phyloP scores from a whole-genome alignment of 2,797 vertebrate genomes.

The Sebastolobus altivelis region DNA sequence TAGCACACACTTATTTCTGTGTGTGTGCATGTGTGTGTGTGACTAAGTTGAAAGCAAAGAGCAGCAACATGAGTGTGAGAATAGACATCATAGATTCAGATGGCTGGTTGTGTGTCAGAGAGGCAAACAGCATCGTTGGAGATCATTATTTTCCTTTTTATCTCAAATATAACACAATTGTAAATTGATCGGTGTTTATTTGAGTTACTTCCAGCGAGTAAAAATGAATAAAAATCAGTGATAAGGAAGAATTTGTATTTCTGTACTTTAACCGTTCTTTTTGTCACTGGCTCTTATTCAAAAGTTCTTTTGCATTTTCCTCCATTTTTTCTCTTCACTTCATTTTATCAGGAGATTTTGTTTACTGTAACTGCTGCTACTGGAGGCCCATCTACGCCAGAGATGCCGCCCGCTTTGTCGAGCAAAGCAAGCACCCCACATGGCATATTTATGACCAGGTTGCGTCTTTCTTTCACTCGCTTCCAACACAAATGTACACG shows the following conservation, averaged over 20 bases:
- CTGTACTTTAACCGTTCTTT: neutral
- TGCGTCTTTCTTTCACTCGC: too few species aligned
- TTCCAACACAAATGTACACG: too few species aligned
- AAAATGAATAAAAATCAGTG: neutral
- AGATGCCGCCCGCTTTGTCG: too few species aligned
- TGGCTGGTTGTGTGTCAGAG: neutral
- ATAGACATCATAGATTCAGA: neutral
- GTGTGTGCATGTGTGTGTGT: neutral
- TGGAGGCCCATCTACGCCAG: too few species aligned
- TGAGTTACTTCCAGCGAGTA: too few species aligned
- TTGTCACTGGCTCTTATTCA: neutral
- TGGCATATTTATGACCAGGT: too few species aligned
- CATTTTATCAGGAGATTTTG: neutral
- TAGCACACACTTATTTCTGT: fast-evolving
- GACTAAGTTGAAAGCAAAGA: neutral
- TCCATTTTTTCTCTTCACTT: neutral
- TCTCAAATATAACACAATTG: neutral
- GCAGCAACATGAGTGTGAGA: neutral
- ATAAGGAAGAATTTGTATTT: neutral
- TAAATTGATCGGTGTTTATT: neutral
- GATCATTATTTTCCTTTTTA: neutral
- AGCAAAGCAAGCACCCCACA: too few species aligned
- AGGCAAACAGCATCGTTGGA: neutral
- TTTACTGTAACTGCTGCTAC: too few species aligned
- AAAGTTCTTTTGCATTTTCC: neutral